phyloP scores from a whole-genome alignment of 1,140 invertebrate genomes.

The Camponotus floridanus region DNA sequence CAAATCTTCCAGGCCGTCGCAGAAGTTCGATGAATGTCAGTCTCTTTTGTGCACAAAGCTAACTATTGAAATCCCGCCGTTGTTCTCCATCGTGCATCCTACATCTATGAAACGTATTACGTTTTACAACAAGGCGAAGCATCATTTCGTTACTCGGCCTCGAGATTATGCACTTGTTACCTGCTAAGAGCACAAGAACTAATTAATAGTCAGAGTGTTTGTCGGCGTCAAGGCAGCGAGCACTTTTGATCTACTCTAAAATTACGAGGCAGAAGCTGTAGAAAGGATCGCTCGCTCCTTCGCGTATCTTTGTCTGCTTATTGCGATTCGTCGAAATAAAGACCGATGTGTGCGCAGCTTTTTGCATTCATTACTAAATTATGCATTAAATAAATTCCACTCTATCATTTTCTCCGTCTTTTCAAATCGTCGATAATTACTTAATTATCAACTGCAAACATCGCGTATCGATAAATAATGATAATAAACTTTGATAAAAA shows the following conservation, averaged over 20 bases:
- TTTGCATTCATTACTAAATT: slow-evolving; percentile 23
- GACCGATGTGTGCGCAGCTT: slow-evolving; percentile 47
- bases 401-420: slow-evolving; percentile 16
- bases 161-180: slow-evolving; percentile 42
- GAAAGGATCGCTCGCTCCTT: slow-evolving; percentile 34
- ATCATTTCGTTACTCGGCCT: slow-evolving; percentile 36
- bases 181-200: slow-evolving; percentile 25
- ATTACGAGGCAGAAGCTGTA: slow-evolving; percentile 47
- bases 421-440: slow-evolving; percentile 5
- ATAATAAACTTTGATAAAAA: slow-evolving; percentile 35
- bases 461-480: neutral
- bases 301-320: slow-evolving; percentile 30
- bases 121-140: slow-evolving; percentile 33
- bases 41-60: slow-evolving; percentile 28
- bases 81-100: neutral
- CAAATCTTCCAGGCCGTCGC: slow-evolving; percentile 13
- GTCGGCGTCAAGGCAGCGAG: neutral
- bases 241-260: slow-evolving; percentile 52
- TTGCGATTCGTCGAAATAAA: slow-evolving; percentile 43
- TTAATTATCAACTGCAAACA: slow-evolving; percentile 5
- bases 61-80: slow-evolving; percentile 3
- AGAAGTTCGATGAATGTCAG: slow-evolving; percentile 44
- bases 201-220: slow-evolving; percentile 49
- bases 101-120: slow-evolving; percentile 37
- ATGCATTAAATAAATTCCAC: slow-evolving; percentile 14